phyloP scores from a whole-genome alignment of 2,888 invertebrate genomes.

The Thereva unica region DNA sequence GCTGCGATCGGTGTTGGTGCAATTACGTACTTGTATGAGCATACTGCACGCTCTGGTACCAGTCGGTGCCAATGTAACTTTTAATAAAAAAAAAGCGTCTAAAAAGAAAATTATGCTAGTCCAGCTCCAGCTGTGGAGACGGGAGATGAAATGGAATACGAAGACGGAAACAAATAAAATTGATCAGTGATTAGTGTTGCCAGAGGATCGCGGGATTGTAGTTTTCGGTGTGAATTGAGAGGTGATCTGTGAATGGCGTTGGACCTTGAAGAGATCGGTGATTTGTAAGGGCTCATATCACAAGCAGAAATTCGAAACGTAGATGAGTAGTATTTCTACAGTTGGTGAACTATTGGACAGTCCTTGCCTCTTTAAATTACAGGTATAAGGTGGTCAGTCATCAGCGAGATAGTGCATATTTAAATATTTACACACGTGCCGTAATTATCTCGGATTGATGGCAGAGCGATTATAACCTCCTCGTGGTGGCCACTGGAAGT shows the following conservation, averaged over 20 bases:
- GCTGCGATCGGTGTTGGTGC: conserved; percentile 12
- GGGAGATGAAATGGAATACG: conserved; percentile 5
- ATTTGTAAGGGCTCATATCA: neutral
- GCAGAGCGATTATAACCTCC: too few relatives aligned
- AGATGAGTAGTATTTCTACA: too few relatives aligned
- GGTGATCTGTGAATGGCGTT: neutral
- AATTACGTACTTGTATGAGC: conserved; percentile 11
- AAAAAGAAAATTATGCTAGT: conserved; percentile 14
- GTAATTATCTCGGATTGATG: too few relatives aligned
- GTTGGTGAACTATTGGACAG: too few relatives aligned
- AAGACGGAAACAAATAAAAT: conserved; percentile 28
- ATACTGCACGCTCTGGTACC: conserved; percentile 26
- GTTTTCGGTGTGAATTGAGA: conserved; percentile 2
- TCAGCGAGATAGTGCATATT: too few relatives aligned
- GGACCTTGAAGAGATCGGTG: neutral
- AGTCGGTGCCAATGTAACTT: conserved; percentile 34
- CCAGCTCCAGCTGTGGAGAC: conserved; percentile 7
- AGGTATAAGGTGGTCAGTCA: too few relatives aligned
- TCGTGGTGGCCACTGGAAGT: too few relatives aligned
- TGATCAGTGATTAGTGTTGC: conserved; percentile 18
- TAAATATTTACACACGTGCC: too few relatives aligned
- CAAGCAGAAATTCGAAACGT: too few relatives aligned
- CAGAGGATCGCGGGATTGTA: conserved; percentile 1
- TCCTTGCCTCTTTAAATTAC: too few relatives aligned
- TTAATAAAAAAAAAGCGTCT: neutral